Evolutionary conservation across 30 jellyfish, hydroid and myxozoan genomes (phyloP).

Genomic region (Catostylus mosaicus): DNA sequence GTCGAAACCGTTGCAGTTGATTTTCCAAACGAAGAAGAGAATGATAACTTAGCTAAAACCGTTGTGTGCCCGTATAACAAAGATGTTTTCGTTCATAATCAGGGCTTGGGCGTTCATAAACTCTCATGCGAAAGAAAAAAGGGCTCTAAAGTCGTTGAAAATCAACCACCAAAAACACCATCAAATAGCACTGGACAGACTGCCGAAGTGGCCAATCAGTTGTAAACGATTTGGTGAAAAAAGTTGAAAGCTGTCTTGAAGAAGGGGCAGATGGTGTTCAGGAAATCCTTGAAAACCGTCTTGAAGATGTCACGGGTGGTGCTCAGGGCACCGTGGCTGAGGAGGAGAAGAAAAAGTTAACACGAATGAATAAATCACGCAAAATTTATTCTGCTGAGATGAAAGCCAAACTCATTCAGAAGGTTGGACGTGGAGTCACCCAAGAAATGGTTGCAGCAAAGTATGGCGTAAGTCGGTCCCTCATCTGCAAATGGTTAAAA

Average conservation of each 20-base stretch:
- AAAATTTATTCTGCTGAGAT: slow-evolving; percentile 28
- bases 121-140: not conserved
- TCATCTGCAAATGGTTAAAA: slow-evolving; percentile 27
- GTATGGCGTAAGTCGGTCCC: slow-evolving; percentile 36
- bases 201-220: not conserved
- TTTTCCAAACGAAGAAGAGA: no score
- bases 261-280: not conserved
- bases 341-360: slow-evolving; percentile 15
- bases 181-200: not conserved
- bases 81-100: not conserved
- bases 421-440: slow-evolving; percentile 39
- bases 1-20: no score
- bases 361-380: slow-evolving; percentile 23
- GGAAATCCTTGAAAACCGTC: not conserved
- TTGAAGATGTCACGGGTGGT: not conserved
- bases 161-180: no score
- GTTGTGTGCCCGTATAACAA: not conserved
- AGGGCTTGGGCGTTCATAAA: no score
- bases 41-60: no score
- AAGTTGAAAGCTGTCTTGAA: not conserved
- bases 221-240: not conserved
- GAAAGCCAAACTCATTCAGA: slow-evolving; percentile 28
- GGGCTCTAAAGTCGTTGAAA: not conserved
- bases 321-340: not conserved
- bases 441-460: slow-evolving; percentile 42